These are phyloP conservation scores for Anthopleura sola DNA, from an alignment of 64 coral and sea anemone genomes.

Conservation along the genomic window DNA sequence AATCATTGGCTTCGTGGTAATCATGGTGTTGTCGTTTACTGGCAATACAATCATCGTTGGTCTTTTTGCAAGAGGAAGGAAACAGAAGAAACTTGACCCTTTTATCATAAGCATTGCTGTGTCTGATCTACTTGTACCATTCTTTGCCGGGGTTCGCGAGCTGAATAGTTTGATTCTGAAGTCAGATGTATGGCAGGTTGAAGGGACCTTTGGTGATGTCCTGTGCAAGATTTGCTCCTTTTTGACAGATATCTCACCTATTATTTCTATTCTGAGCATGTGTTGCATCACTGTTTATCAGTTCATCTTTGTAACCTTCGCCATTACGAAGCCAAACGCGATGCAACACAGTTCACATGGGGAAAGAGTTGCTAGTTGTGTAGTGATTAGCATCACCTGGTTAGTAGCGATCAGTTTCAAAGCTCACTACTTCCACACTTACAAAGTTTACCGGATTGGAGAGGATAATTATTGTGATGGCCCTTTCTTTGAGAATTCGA, in stretches of 20 bases:
- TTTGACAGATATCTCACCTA: not conserved
- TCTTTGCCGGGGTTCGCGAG: not conserved
- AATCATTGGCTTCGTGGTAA: not conserved
- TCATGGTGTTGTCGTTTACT: not conserved
- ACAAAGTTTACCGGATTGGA: not conserved
- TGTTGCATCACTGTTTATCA: not conserved
- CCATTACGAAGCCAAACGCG: not conserved
- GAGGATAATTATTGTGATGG: not conserved
- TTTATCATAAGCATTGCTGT: constrained; percentile 1
- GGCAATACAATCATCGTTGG: not conserved
- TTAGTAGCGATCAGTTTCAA: not conserved
- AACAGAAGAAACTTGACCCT: not conserved
- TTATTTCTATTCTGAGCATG: not conserved
- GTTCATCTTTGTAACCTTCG: not conserved
- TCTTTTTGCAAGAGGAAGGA: not conserved
- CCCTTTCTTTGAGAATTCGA: not conserved
- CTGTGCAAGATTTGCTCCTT: not conserved
- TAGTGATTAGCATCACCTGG: not conserved
- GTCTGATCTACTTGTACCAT: not conserved
- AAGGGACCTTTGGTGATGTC: not conserved
- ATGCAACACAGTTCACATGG: not conserved
- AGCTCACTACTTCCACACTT: not conserved
- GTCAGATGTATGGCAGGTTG: not conserved
- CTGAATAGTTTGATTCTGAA: not conserved
- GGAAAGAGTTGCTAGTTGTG: not conserved